Conservation (phyloP, 2,888 invertebrate species). For the Plebejus melissa region DNA sequence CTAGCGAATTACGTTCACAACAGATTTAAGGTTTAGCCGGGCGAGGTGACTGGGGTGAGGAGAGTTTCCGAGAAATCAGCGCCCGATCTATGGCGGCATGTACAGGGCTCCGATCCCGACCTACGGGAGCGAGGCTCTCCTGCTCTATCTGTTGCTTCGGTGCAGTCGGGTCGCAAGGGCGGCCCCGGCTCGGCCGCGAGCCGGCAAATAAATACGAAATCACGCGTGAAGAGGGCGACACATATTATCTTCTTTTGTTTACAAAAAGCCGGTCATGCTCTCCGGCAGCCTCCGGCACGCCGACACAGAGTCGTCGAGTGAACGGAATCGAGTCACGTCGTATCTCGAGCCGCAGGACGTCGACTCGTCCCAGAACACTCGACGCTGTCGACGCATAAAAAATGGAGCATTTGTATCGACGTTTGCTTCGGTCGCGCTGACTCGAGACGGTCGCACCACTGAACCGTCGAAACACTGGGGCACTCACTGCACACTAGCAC, state of each 20-base stretch:
- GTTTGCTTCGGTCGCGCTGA: conserved; percentile 45
- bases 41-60: background rate
- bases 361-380: conserved; percentile 39
- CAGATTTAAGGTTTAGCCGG: background rate
- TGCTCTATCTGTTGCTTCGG: conserved; percentile 39
- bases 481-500: conserved; percentile 45
- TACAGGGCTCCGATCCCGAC: conserved; percentile 20
- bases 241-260: conserved; percentile 43
- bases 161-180: conserved; percentile 43
- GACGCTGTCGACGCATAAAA: conserved; percentile 41
- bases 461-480: conserved; percentile 53
- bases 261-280: conserved; percentile 36
- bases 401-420: conserved; percentile 56
- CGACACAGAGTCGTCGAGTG: conserved; percentile 4
- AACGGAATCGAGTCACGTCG: conserved; percentile 22
- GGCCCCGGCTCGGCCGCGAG: conserved; percentile 35
- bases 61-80: conserved; percentile 20
- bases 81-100: conserved; percentile 6
- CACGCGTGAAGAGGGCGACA: conserved; percentile 38
- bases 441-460: conserved; percentile 52
- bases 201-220: conserved; percentile 35
- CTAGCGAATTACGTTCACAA: conserved; percentile 14
- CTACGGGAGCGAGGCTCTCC: conserved; percentile 16
- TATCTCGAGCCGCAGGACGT: conserved; percentile 35
- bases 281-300: conserved; percentile 14